Evolutionary conservation across 2,888 invertebrate genomes (phyloP).

Genomic region (Cybosia mesomella): DNA sequence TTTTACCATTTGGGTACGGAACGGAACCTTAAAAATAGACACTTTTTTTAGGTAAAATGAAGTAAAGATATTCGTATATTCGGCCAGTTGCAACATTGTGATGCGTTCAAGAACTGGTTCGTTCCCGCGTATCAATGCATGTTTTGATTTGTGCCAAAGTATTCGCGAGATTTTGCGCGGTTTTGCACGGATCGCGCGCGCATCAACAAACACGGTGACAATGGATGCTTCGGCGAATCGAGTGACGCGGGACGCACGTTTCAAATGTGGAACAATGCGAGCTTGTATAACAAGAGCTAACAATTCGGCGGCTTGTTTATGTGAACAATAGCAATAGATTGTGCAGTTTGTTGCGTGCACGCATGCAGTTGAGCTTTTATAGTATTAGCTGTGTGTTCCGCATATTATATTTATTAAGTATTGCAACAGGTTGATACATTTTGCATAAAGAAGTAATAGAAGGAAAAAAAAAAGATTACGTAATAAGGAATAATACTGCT

Average conservation of each 20-base stretch:
- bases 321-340: constrained; percentile 77
- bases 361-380: constrained; percentile 69
- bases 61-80: constrained; percentile 43
- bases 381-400: constrained; percentile 47
- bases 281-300: constrained; percentile 79
- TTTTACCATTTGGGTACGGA: no score
- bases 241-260: constrained; percentile 73
- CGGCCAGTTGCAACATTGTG: constrained; percentile 42
- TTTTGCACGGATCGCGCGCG: constrained; percentile 67
- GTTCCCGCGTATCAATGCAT: constrained; percentile 67
- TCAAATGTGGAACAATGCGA: constrained; percentile 83
- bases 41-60: constrained; percentile 26
- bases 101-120: constrained; percentile 53
- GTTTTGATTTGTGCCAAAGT: constrained; percentile 73
- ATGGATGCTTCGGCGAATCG: constrained; percentile 81
- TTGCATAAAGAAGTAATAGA: not conserved
- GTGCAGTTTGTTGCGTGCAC: constrained; percentile 65
- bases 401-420: constrained; percentile 7
- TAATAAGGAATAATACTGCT: not conserved
- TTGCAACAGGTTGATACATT: not conserved
- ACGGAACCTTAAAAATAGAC: no score
- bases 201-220: constrained; percentile 83
- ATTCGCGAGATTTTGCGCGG: constrained; percentile 79
- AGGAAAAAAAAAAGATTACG: not conserved
- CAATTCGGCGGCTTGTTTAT: constrained; percentile 79